These are phyloP conservation scores for Melanostoma mellinum DNA, from an alignment of 2,888 invertebrate species.

Conservation along the genomic window DNA sequence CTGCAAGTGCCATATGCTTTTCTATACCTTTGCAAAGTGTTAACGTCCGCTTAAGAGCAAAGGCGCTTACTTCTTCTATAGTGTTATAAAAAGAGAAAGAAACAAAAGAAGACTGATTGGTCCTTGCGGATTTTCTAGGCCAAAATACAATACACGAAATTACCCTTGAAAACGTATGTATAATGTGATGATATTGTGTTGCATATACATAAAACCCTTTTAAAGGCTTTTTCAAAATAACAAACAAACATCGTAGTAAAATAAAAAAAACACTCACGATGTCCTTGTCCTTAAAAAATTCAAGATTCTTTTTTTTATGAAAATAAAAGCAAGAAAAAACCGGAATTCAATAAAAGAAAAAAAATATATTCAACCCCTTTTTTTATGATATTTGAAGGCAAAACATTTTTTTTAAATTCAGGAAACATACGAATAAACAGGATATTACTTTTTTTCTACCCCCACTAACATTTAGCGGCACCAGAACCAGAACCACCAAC, in stretches of 20 bases:
- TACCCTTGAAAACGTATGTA: slow-evolving; percentile 53
- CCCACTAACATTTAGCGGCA: slow-evolving; percentile 17
- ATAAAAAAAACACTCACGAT: neutral
- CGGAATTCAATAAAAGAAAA: slow-evolving; percentile 46
- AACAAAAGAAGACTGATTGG: slow-evolving; percentile 45
- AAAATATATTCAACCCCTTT: slow-evolving; percentile 42
- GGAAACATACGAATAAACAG: slow-evolving; percentile 67
- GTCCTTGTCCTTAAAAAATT: slow-evolving; percentile 41
- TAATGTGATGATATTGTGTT: neutral
- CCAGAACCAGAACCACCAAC: neutral
- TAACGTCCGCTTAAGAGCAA: slow-evolving; percentile 15
- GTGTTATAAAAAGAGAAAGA: neutral
- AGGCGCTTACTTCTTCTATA: neutral
- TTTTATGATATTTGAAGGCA: slow-evolving; percentile 26
- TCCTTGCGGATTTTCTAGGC: slow-evolving; percentile 63
- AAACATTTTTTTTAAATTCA: slow-evolving; percentile 60
- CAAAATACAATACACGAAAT: slow-evolving; percentile 46
- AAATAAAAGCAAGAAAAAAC: slow-evolving; percentile 38
- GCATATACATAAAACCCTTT: slow-evolving; percentile 12
- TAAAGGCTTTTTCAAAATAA: slow-evolving; percentile 12
- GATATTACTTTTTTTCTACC: slow-evolving; percentile 60
- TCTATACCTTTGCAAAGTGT: slow-evolving; percentile 18
- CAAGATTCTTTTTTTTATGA: neutral
- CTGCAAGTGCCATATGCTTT: neutral
- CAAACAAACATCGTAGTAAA: neutral